Evolutionary conservation across 2,888 invertebrate genomes (phyloP), one percentile per base, ranked within the genome.

Genomic region (Limnephilus marmoratus): DNA sequence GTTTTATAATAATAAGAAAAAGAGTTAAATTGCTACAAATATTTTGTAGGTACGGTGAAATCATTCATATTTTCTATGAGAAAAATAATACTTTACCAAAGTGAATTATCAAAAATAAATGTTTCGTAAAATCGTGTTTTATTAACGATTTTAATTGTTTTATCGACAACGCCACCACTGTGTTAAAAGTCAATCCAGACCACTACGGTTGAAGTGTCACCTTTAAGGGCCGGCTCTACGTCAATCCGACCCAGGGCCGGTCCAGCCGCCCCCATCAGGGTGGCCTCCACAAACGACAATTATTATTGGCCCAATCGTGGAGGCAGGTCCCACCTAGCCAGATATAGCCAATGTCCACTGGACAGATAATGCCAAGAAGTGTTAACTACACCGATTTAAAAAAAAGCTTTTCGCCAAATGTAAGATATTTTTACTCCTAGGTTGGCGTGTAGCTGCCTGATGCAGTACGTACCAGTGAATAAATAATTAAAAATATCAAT

Each of bases 161-260:
- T 31, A 82, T 34, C 18, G 15, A 31, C 49, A 31, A 81, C 88
- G 80, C 88, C 88, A 34, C 81, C 88, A 11, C 88, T 89, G 88
- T 12, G 80, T 12, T 29, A 89, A 49, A 34, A 88, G 88, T 80
- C 88, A 89, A 80, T 89, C 37, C 37, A 80, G 81, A 37, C 81
- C 80, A n/a, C 81, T 80, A 37, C 41, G 88, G 88, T 80, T 68
- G 88, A 89, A 80, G 88, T 89, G 88, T 89, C 88, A 89, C 88
- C 80, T 89, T 18, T 80, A 89, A 89, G 88, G 88, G 88, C 12
- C 80, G 81, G 88, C 37, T 81, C 88, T 89, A 80, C 88, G 88
- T 89, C 88, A 89, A 89, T 89, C 88, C 80, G 81, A 41, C 81
- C 88, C 80, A 89, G 88, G 41, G 49, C 29, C 24, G 29, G 41